Evolutionary conservation across 2,797 vertebrate species (phyloP), one percentile per base, ranked within the genome.

Genomic region (Lophius americanus): DNA sequence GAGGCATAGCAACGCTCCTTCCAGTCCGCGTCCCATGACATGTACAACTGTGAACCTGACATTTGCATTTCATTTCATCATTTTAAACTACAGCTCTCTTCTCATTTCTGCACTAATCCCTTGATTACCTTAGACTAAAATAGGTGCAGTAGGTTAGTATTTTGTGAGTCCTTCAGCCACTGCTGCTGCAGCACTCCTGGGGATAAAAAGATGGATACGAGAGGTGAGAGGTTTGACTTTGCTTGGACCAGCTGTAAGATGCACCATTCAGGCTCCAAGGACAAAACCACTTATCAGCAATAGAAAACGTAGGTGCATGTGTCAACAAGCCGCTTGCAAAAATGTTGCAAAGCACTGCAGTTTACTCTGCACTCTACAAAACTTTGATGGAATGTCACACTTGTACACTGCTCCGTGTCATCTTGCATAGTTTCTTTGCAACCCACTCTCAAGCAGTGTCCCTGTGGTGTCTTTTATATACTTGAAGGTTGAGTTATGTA

Each of bases 21-120:
- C 48, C 47, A 12, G 50, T 67, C 69, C 60, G 70, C 48, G 37
- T 33, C 52, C 60, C 68, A 55, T 44, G 54, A 39, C 72, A 38
- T 36, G 49, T 2, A 3, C 3, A 53, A 44, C 60, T 50, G 58
- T 70, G 59, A 76, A 74, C 64, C 44, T 76, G 83, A 82, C 76
- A 83, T 76, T 88, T 89, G 70, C 82, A 61, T 84, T 85, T 76
- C 37, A 79, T 90, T 89, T 86, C 84, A 87, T 90, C 85, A 89
- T 74, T 64, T 72, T 68, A 42, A 59, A 67, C 1, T 7, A n/a
- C 38, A 51, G 12, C 59, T 44, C 65, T 60, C 23, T 73, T 59
- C 64, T 81, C 44, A 52, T 60, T 55, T 52, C 68, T 57, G 41
- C 56, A 37, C 43, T 53, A 8, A 5, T 42, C 55, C 67, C 39